Percentiles rank a stretch among this genome's conserved stretches.
phyloP scores from a whole-genome alignment of 35 echinoderm and acorn worm genomes.

The Lytechinus pictus region DNA sequence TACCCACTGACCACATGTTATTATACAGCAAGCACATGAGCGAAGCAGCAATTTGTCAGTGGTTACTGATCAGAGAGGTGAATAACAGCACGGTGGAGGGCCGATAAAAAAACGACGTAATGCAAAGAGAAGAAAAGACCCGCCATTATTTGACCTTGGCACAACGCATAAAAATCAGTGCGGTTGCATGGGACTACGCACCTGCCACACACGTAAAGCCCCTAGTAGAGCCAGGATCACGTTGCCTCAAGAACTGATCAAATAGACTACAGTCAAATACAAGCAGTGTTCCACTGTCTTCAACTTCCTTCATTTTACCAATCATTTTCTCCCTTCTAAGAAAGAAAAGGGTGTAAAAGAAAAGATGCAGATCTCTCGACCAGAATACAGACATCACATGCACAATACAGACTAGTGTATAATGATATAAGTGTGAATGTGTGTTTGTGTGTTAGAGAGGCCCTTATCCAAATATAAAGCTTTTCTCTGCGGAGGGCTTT shows the following conservation, averaged over 20 bases:
- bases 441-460: constrained; percentile 29
- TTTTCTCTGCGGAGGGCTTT: background rate
- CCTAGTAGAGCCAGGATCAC: constrained; percentile 12
- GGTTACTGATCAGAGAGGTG: background rate
- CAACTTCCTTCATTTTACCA: constrained; percentile 14
- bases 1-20: constrained; percentile 35
- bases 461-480: constrained; percentile 16
- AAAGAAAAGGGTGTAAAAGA: background rate
- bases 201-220: constrained; percentile 37
- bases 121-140: constrained; percentile 34
- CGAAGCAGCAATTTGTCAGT: background rate
- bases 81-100: constrained; percentile 12
- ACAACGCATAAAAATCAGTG: constrained; percentile 28
- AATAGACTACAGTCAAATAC: constrained; percentile 31
- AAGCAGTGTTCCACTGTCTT: background rate
- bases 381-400: background rate
- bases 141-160: constrained; percentile 35
- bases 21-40: background rate
- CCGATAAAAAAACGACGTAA: background rate
- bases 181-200: constrained; percentile 29
- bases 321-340: background rate
- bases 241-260: constrained; percentile 16
- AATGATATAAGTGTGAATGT: constrained; percentile 19
- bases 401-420: background rate
- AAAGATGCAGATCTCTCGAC: background rate